A percentile compares a stretch with the other conserved stretches of the same genome.
Evolutionary conservation across 2,113 vertebrate genomes (phyloP).

Genomic region (Thunnus maccoyii): DNA sequence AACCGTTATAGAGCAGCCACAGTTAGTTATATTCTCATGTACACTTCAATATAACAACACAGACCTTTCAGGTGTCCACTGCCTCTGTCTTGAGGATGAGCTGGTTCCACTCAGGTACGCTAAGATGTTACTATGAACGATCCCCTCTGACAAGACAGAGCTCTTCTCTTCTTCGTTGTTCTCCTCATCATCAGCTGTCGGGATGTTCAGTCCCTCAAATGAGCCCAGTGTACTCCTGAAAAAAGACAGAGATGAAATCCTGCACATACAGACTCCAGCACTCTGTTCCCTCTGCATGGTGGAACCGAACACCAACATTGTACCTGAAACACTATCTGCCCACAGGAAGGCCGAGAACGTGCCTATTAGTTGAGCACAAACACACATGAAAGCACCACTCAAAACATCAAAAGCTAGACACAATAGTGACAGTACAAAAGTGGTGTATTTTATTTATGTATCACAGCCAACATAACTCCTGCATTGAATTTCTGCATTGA

Average conservation of each 20-base stretch:
- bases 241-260: constrained; percentile 37
- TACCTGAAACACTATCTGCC: constrained; percentile 70
- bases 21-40: background rate
- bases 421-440: constrained; percentile 7
- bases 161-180: constrained; percentile 47
- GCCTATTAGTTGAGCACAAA: constrained; percentile 56
- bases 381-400: constrained; percentile 14
- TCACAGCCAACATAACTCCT: background rate
- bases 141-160: constrained; percentile 40
- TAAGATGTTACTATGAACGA: constrained; percentile 43
- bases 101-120: constrained; percentile 37
- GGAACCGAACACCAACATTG: constrained; percentile 74
- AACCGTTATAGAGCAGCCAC: background rate
- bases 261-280: constrained; percentile 40
- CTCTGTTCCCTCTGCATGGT: constrained; percentile 30
- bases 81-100: constrained; percentile 20
- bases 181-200: constrained; percentile 41
- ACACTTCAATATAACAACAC: constrained; percentile 36
- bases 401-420: constrained; percentile 39
- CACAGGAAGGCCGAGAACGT: constrained; percentile 44
- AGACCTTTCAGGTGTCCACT: constrained; percentile 70
- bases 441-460: constrained; percentile 9
- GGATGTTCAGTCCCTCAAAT: constrained; percentile 26
- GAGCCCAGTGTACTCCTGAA: constrained; percentile 54
- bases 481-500: background rate